Base-by-base conservation (phyloP, 2,797 vertebrate species). In the Periparus ater region DNA sequence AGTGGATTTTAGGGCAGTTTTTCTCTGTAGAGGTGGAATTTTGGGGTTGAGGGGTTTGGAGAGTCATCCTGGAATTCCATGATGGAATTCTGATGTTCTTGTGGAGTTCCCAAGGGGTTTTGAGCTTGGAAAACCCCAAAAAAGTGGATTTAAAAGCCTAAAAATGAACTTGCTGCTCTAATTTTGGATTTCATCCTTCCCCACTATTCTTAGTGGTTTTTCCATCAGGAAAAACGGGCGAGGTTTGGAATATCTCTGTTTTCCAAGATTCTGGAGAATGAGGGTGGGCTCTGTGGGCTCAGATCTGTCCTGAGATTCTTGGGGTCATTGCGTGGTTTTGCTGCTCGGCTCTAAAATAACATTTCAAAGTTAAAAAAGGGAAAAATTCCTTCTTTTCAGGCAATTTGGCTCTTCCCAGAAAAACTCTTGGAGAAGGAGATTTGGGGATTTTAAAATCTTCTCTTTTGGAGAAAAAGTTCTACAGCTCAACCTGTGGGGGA, bases 361-460 rank as follows among this genome's bases (percentile, higher is more conserved):
- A 53, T 53, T 11, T 9, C 1, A 32, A 8, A 42, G 20, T 6
- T 21, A 36, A 30, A 30, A 51, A 13, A 2, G 8, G 5, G 1
- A 4, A 9, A 21, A 29, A 27, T 10, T 8, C 29, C 38, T 29
- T 30, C 21, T 44, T 54, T 57, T 42, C 13, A 11, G 30, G 21
- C 47, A 14, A 2, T 42, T 79, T 38, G n/a, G 4, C 29, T 36
- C 23, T 73, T 54, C 10, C 50, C 16, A 7, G 57, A 9, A 45
- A 55, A 80, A 29, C 23, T 22, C 6, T 1, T 23, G 26, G 9
- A 26, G 25, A 32, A 57, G 20, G 29, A 45, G 32, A 55, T 19
- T 9, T 50, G 84, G 72, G 66, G 47, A 18, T 36, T 54, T 36
- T 1, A 21, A 34, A 61, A 23, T 8, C 12, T 45, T 40, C 81